A percentile compares a stretch with the other conserved stretches of the same genome.
phyloP scores from a whole-genome alignment of 2,113 vertebrate genomes.

The Donacobius atricapilla region DNA sequence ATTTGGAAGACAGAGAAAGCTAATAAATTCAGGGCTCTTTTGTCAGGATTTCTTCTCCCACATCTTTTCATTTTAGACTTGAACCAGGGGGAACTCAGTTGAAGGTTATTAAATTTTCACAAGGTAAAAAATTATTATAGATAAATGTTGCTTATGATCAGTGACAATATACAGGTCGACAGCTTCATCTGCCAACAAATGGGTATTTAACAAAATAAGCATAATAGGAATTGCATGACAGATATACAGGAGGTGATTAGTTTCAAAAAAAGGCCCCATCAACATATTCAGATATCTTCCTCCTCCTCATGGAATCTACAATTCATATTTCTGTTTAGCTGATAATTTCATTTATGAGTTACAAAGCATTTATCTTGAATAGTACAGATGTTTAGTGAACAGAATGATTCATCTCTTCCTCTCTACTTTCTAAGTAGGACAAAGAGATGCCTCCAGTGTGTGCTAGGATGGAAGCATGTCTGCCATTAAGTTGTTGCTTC shows the following conservation, averaged over 20 bases:
- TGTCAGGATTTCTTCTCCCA: not conserved
- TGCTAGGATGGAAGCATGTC: constrained; percentile 8
- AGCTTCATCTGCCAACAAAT: not conserved
- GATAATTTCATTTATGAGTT: constrained; percentile 7
- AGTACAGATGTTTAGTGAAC: constrained; percentile 57
- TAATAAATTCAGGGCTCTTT: not conserved
- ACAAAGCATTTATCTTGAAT: constrained; percentile 59
- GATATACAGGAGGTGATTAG: not conserved
- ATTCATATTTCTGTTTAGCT: constrained; percentile 21
- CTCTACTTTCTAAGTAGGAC: not conserved
- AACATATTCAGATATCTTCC: not conserved
- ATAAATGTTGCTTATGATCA: not conserved
- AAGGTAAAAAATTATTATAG: not conserved
- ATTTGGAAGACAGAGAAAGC: not conserved
- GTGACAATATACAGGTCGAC: not conserved
- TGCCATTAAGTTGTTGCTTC: constrained; percentile 48
- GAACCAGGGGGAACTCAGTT: not conserved
- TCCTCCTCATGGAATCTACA: not conserved
- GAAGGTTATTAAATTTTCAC: not conserved
- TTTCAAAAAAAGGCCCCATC: not conserved
- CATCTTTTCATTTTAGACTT: not conserved
- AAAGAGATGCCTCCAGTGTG: constrained; percentile 32
- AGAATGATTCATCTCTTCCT: constrained; percentile 56
- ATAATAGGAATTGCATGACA: not conserved
- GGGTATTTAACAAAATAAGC: not conserved